A percentile compares a stretch with the other conserved stretches of the same genome.
Evolutionary conservation across 2,113 vertebrate genomes (phyloP).

Genomic region (Phainopepla nitens): DNA sequence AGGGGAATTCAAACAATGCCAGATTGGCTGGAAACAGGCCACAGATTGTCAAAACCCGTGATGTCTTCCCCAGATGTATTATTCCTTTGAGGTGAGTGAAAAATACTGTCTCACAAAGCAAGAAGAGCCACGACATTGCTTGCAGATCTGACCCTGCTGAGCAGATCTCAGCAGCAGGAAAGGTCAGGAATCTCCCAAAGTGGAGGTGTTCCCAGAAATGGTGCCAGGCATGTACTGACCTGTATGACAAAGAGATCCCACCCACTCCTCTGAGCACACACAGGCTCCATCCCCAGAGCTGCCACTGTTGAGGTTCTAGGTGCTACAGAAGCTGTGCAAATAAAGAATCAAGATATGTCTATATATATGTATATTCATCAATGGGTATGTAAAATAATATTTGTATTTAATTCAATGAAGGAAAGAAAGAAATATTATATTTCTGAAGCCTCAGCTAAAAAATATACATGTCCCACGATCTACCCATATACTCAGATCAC

Average conservation of each 20-base stretch:
- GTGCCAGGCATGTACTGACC: background rate
- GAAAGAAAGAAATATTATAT: background rate
- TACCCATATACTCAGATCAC: background rate
- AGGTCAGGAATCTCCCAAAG: background rate
- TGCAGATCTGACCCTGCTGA: fast-evolving
- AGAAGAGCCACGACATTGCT: background rate
- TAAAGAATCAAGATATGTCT: background rate
- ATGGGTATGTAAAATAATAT: fast-evolving
- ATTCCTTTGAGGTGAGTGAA: background rate
- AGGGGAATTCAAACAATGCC: background rate
- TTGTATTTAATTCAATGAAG: background rate
- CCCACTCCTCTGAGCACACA: constrained; percentile 40
- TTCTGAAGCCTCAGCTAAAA: background rate
- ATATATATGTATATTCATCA: background rate
- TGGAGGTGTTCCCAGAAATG: background rate
- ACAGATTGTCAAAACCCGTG: background rate
- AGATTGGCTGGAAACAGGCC: background rate
- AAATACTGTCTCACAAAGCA: fast-evolving
- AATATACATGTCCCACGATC: background rate
- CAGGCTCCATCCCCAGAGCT: constrained; percentile 16
- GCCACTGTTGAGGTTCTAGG: constrained; percentile 40
- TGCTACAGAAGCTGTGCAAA: too few species aligned
- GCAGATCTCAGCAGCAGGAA: background rate
- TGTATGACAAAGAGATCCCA: background rate
- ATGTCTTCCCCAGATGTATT: background rate